Evolutionary conservation across 2,888 invertebrate genomes (phyloP).

Genomic region (Dryobotodes eremita): DNA sequence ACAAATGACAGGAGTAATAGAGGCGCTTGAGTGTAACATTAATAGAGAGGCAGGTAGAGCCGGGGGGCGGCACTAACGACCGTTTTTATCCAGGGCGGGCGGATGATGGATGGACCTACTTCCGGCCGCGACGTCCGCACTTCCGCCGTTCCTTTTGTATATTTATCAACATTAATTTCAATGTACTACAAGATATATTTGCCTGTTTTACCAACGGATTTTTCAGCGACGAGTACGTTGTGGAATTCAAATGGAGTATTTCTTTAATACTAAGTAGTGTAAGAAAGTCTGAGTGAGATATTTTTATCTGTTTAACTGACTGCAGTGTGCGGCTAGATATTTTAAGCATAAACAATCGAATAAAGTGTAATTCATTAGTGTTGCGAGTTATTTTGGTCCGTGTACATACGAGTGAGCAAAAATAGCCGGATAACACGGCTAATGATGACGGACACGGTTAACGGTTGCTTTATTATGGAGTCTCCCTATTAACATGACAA

Average conservation of each 20-base stretch:
- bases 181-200: conserved; percentile 82
- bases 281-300: conserved; percentile 48
- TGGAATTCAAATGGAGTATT: conserved; percentile 48
- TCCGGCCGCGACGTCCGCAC: conserved; percentile 88
- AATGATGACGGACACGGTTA: conserved; percentile 81
- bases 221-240: conserved; percentile 48
- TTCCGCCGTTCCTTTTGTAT: conserved; percentile 84
- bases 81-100: conserved; percentile 90
- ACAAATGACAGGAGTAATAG: conserved; percentile 90
- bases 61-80: conserved; percentile 85
- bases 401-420: conserved; percentile 67
- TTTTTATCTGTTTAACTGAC: conserved; percentile 49
- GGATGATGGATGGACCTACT: conserved; percentile 89
- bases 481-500: conserved; percentile 65
- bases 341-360: conserved; percentile 55
- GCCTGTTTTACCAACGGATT: conserved; percentile 67
- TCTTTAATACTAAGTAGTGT: conserved; percentile 38
- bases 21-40: conserved; percentile 90
- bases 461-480: conserved; percentile 73
- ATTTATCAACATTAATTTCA: conserved; percentile 90
- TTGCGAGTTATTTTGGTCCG: conserved; percentile 59
- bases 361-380: conserved; percentile 61
- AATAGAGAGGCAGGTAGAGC: conserved; percentile 88
- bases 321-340: conserved; percentile 51
- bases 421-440: conserved; percentile 72